Conservation (phyloP, 2,113 vertebrate genomes). For the Emydocephalus ijimae region DNA sequence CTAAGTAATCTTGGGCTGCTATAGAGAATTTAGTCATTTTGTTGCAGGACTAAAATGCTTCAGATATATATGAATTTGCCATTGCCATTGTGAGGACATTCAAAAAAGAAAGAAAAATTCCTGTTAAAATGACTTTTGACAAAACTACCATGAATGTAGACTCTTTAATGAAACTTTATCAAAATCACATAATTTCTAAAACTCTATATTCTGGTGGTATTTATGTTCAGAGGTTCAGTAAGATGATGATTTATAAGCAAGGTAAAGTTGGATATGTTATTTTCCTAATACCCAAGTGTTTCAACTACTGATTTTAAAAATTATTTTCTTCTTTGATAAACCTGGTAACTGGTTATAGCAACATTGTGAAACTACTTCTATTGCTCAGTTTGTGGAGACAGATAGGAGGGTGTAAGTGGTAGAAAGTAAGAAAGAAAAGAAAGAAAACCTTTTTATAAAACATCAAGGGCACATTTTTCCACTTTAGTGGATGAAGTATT, state of each 20-base stretch:
- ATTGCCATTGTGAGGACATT: neutral
- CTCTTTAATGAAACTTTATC: neutral
- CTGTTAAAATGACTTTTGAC: neutral
- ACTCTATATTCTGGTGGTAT: neutral
- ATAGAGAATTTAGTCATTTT: neutral
- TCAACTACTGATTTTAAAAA: neutral
- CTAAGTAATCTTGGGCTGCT: neutral
- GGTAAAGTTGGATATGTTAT: neutral
- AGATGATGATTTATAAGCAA: neutral
- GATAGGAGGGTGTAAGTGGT: neutral
- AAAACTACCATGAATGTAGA: neutral
- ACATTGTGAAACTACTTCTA: neutral
- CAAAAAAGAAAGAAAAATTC: neutral
- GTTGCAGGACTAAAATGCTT: neutral
- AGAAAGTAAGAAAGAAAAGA: conserved; percentile 24
- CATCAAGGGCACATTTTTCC: neutral
- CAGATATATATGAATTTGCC: neutral
- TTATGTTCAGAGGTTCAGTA: neutral
- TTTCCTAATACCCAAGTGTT: neutral
- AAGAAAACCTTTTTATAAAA: neutral
- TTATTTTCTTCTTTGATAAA: neutral
- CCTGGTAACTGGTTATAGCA: neutral
- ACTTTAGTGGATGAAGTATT: neutral
- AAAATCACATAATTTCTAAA: neutral
- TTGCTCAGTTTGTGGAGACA: neutral